Evolutionary conservation across 2,888 invertebrate genomes (phyloP).

Genomic region (Hirtodrosophila cameraria): DNA sequence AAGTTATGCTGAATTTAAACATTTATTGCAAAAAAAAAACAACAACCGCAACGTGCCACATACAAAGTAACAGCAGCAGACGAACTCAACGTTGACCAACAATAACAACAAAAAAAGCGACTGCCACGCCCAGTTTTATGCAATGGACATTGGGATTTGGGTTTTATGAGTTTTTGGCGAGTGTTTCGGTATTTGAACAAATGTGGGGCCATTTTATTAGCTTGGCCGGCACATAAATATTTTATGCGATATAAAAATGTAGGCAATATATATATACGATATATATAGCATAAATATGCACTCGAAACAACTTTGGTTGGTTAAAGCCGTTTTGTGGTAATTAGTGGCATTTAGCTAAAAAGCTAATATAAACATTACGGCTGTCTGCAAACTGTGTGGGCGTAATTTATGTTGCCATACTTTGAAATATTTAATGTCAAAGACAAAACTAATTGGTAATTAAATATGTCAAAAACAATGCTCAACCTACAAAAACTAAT

Average conservation of each 20-base stretch:
- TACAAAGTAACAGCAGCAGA: conserved; percentile 44
- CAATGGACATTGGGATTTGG: conserved; percentile 31
- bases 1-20: conserved; percentile 76
- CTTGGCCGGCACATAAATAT: conserved; percentile 67
- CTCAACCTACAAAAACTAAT: too few species aligned
- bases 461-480: conserved; percentile 28
- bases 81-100: not conserved
- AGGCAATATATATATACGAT: conserved; percentile 20
- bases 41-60: conserved; percentile 65
- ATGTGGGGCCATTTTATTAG: conserved; percentile 55
- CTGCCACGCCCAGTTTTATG: conserved; percentile 21
- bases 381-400: conserved; percentile 24
- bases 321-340: conserved; percentile 68
- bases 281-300: not conserved
- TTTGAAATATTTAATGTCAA: conserved; percentile 35
- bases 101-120: conserved; percentile 15
- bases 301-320: conserved; percentile 8
- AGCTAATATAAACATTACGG: conserved; percentile 63
- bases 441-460: conserved; percentile 54
- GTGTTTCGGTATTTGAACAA: not conserved
- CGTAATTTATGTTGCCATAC: conserved; percentile 53
- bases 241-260: conserved; percentile 71
- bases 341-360: conserved; percentile 72
- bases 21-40: conserved; percentile 70
- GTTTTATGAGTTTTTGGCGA: conserved; percentile 48